Percentiles rank a stretch among this genome's conserved stretches.
Evolutionary conservation across 2,113 vertebrate genomes (phyloP).

Genomic region (Burhinus oedicnemus): DNA sequence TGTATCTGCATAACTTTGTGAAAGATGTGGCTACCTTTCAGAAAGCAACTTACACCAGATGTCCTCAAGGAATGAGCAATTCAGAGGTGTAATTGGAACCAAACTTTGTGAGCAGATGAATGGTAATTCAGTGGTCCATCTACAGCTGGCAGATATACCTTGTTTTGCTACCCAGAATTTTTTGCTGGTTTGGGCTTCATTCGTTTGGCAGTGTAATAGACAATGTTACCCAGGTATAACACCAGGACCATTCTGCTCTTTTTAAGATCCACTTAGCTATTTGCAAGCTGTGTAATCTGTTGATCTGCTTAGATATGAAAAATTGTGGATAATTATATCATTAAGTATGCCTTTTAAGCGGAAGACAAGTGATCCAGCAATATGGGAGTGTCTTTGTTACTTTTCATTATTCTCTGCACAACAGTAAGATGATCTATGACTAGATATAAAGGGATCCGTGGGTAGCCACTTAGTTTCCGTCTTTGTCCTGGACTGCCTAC

Average conservation of each 20-base stretch:
- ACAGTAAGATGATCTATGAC: not conserved
- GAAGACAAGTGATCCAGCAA: not conserved
- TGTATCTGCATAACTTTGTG: not conserved
- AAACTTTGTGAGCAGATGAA: not conserved
- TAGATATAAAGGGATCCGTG: not conserved
- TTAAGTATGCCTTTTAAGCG: not conserved
- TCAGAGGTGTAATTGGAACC: conserved; percentile 23
- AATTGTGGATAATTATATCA: not conserved
- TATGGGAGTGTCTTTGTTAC: not conserved
- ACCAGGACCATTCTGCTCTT: not conserved
- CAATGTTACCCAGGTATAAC: not conserved
- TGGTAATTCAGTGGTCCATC: not conserved
- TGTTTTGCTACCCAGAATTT: not conserved
- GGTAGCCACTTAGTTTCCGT: not conserved
- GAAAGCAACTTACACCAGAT: conserved; percentile 34
- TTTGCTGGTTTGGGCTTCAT: not conserved
- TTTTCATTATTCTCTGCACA: not conserved
- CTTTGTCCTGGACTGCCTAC: not conserved
- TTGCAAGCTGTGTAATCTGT: not conserved
- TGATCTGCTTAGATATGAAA: not conserved
- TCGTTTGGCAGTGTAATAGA: not conserved
- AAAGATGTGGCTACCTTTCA: conserved; percentile 31
- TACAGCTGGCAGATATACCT: not conserved
- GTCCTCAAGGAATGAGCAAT: conserved; percentile 31
- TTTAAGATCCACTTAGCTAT: not conserved